Evolutionary conservation across 2,797 vertebrate species (phyloP), one percentile per base, ranked within the genome.

Genomic region (Anniella stebbinsi): DNA sequence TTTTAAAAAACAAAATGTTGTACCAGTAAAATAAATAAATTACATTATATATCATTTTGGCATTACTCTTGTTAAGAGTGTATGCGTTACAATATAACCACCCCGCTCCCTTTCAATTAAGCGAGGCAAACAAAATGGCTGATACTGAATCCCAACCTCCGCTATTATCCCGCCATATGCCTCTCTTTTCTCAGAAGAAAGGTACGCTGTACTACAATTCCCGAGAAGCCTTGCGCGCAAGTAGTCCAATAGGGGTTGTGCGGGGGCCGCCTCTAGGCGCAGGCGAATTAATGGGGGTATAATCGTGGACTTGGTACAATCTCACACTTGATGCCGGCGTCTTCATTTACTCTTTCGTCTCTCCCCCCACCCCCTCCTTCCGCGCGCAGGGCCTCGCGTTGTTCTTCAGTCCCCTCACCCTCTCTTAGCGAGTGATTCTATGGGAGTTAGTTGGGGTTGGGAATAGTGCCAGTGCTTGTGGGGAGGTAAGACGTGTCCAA

Each of bases 201-300:
- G 70, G 45, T 80, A 41, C 17, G 78, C 45, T 33, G 51, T 51
- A 92, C 88, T 93, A 94, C 90, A 89, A 88, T 67, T 80, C 91
- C 91, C 91, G 80, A 2, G 66, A 92, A 41, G 8, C 84, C 73
- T 38, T 21, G 84, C 75, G 13, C 73, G 88, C n/a, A 48, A 81
- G 81, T 67, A 89, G 88, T 81, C 72, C 90, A 89, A 90, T 91
- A 84, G 87, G 91, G 91, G 91, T 86, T 81, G 76, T n/a, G 69
- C 77, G 57, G n/a, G 1, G 21, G 92, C 91, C 90, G 87, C 38
- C 4, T 9, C 25, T 18, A 9, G 2, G 30, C 21, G 54, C 45
- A 30, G 63, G 3, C 7, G 48, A 78, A 69, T 63, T 23, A 33
- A 69, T 70, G 84, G 36, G 9, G n/a, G 13, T 17, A n/a, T 5